phyloP scores from a whole-genome alignment of 2,113 vertebrate species.

The Chaetodon auriga region DNA sequence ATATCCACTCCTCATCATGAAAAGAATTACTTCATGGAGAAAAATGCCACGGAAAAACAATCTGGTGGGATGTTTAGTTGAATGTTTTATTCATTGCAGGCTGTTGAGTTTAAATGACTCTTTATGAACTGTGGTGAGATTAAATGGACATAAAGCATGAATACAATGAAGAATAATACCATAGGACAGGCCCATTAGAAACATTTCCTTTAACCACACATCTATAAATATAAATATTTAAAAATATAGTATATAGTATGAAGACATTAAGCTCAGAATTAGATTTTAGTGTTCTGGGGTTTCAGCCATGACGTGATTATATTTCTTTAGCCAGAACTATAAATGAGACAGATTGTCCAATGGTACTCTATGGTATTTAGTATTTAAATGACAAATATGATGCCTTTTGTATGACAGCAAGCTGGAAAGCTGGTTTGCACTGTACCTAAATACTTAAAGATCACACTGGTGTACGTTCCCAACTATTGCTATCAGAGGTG shows the following conservation, averaged over 20 bases:
- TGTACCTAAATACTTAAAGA: background rate
- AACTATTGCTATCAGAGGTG: conserved; percentile 11
- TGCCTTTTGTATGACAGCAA: background rate
- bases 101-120: conserved; percentile 12
- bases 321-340: background rate
- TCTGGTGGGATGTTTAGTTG: conserved; percentile 20
- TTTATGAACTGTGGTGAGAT: background rate
- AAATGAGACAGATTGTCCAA: background rate
- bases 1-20: conserved; percentile 38
- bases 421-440: background rate
- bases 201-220: background rate
- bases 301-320: background rate
- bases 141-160: background rate
- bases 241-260: background rate
- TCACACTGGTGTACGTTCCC: background rate
- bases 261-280: too few relatives aligned
- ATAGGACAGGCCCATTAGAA: background rate
- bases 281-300: background rate
- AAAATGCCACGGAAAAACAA: conserved; percentile 32
- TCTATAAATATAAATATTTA: conserved; percentile 7
- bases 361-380: background rate
- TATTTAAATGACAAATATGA: background rate
- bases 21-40: conserved; percentile 47
- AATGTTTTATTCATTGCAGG: conserved; percentile 28
- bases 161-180: conserved; percentile 3